A percentile compares a stretch with the other conserved stretches of the same genome.
Conservation (phyloP, 2,797 vertebrate genomes). For the Tinamus major region DNA sequence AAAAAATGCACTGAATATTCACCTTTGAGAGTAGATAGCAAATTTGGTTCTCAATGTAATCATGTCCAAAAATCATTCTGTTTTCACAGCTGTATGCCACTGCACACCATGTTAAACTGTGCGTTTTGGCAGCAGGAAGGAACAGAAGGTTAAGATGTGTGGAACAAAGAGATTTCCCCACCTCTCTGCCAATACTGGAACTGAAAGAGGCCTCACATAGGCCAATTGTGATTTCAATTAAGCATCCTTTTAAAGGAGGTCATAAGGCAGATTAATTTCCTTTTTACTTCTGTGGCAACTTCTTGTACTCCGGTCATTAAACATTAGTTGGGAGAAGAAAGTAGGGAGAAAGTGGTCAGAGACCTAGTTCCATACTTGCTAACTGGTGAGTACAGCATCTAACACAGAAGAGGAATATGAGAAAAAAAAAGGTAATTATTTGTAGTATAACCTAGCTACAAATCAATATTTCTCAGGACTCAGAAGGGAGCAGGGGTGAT, state of each 20-base stretch:
- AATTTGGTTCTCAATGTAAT: slow-evolving; percentile 63
- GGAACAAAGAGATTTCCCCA: slow-evolving; percentile 37
- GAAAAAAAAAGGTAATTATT: not conserved
- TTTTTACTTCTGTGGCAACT: not conserved
- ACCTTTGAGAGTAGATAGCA: slow-evolving; percentile 57
- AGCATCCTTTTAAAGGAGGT: not conserved
- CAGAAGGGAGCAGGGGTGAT: not conserved
- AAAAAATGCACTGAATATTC: slow-evolving; percentile 62
- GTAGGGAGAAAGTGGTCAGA: not conserved
- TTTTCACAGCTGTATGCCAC: slow-evolving; percentile 70
- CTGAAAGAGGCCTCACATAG: slow-evolving; percentile 24
- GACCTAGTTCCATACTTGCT: not conserved
- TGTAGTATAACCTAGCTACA: not conserved
- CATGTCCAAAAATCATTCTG: slow-evolving; percentile 43
- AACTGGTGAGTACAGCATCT: not conserved
- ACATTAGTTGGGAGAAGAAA: not conserved
- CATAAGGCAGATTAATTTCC: slow-evolving; percentile 21
- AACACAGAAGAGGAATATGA: not conserved
- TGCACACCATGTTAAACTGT: slow-evolving; percentile 49
- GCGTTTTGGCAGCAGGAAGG: slow-evolving; percentile 29
- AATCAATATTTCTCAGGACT: not conserved
- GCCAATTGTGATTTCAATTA: slow-evolving; percentile 47
- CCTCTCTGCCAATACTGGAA: slow-evolving; percentile 16
- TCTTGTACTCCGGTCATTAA: not conserved
- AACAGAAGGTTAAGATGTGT: slow-evolving; percentile 28